These are phyloP conservation scores for Andrena flavipes DNA, from an alignment of 2,888 invertebrate genomes.

Conservation along the genomic window DNA sequence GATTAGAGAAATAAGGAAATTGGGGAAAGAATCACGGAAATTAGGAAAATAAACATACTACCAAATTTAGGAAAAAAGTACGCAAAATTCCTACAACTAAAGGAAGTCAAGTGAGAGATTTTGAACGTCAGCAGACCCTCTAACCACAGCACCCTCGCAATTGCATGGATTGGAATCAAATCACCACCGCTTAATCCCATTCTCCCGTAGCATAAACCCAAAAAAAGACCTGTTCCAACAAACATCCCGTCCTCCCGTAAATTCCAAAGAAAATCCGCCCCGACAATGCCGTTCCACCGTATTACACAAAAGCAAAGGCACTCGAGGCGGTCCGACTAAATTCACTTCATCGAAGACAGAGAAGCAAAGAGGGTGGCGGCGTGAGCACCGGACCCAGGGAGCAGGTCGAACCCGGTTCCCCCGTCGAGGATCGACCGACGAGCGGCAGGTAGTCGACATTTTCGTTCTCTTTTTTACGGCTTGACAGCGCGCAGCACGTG, in stretches of 20 bases:
- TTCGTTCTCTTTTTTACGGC: conserved; percentile 29
- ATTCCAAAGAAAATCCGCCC: too few relatives aligned
- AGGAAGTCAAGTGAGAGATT: too few relatives aligned
- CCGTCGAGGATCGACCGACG: conserved; percentile 32
- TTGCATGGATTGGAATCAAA: too few relatives aligned
- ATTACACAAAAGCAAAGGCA: neutral
- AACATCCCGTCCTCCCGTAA: too few relatives aligned
- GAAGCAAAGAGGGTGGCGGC: conserved; percentile 33
- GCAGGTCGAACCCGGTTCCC: conserved; percentile 46
- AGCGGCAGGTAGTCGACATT: conserved; percentile 64
- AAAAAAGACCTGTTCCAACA: neutral
- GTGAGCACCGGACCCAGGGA: conserved; percentile 31
- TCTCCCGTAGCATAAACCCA: neutral
- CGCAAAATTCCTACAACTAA: too few relatives aligned
- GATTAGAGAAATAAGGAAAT: too few relatives aligned
- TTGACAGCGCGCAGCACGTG: conserved; percentile 37
- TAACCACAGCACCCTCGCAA: too few relatives aligned
- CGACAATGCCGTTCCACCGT: neutral
- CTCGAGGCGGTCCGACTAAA: conserved; percentile 20
- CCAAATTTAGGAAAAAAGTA: too few relatives aligned
- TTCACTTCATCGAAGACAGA: conserved; percentile 9
- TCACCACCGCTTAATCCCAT: too few relatives aligned
- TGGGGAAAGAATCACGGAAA: too few relatives aligned
- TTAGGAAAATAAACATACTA: too few relatives aligned
- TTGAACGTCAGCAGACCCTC: too few relatives aligned